Evolutionary conservation across 23 tunicate species (phyloP), one percentile per base, ranked within the genome.

Genomic region (Ascidia mentula): DNA sequence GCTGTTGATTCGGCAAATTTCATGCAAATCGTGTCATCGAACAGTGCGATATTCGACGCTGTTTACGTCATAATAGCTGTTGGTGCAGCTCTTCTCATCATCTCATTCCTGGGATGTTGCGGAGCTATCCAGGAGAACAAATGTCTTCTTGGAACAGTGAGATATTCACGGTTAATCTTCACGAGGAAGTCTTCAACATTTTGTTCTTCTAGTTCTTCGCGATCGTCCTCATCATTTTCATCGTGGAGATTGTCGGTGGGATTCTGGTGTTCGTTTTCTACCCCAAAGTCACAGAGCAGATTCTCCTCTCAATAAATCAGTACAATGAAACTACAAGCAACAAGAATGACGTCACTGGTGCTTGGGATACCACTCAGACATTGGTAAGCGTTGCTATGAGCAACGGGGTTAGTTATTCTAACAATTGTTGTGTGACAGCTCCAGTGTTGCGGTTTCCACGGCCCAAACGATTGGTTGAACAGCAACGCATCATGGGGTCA

Each of bases 41-140:
- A 92, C 75, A 73, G 81, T 4, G 69, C 36, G 6, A 80, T 92
- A 40, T 79, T 87, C 85, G 88, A 83, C 80, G 89, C 88, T n/a
- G 92, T 83, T 24, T 92, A 92, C 86, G 61, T 87, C 79, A 89
- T 95, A 31, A 85, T 95, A 36, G 99, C 87, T 0, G 96, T 87
- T 20, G 91, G 91, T 5, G 85, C 91, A 28, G 74, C 85, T 24
- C 78, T 95, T 20, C 36, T 89, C 38, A 72, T 89, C 42, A 83
- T 86, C 40, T 92, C 94, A 7, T 86, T 96, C 74, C 70, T 96
- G 36, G 92, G 99, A 71, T 90, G 96, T 38, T 90, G 99, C 80
- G 96, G 91, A 38, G 96, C 99, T 18, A 83, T 90, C 71, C 87
- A 96, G 80, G 92, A 92, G 46, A 92, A 87, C 82, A 87, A 71